phyloP scores from a whole-genome alignment of 2,113 vertebrate species.

The Andinoacara biseriatus region DNA sequence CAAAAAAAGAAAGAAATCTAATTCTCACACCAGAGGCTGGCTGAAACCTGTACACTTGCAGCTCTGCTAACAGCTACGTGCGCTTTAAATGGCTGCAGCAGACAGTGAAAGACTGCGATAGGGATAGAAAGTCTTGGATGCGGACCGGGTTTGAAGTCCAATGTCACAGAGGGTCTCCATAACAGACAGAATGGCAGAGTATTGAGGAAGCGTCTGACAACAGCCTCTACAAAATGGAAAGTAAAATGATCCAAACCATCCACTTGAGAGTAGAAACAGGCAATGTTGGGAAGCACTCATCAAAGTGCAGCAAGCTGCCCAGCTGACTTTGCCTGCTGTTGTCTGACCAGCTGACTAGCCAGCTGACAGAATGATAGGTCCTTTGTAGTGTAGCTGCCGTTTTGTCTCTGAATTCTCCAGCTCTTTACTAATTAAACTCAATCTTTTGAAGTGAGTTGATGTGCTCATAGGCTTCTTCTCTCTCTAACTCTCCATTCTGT shows the following conservation, averaged over 20 bases:
- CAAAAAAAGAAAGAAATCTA: background rate
- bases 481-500: background rate
- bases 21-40: background rate
- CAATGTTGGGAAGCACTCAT: conserved; percentile 56
- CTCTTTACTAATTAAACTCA: conserved; percentile 61
- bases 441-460: conserved; percentile 65
- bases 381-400: conserved; percentile 55
- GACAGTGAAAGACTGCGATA: background rate
- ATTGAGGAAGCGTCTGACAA: conserved; percentile 45
- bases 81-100: background rate
- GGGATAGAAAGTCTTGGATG: conserved; percentile 13
- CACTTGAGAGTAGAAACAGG: conserved; percentile 29
- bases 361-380: conserved; percentile 60
- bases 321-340: conserved; percentile 57
- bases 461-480: conserved; percentile 25
- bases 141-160: conserved; percentile 22
- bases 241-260: conserved; percentile 27
- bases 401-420: conserved; percentile 51
- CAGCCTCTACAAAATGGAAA: conserved; percentile 41
- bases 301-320: conserved; percentile 51
- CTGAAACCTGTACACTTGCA: background rate
- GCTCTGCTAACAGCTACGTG: background rate
- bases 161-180: conserved; percentile 28
- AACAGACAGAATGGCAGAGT: conserved; percentile 36
- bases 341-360: conserved; percentile 57